Evolutionary conservation across 2,113 vertebrate genomes (phyloP), one percentile per base, ranked within the genome.

Genomic region (Uria aalge): DNA sequence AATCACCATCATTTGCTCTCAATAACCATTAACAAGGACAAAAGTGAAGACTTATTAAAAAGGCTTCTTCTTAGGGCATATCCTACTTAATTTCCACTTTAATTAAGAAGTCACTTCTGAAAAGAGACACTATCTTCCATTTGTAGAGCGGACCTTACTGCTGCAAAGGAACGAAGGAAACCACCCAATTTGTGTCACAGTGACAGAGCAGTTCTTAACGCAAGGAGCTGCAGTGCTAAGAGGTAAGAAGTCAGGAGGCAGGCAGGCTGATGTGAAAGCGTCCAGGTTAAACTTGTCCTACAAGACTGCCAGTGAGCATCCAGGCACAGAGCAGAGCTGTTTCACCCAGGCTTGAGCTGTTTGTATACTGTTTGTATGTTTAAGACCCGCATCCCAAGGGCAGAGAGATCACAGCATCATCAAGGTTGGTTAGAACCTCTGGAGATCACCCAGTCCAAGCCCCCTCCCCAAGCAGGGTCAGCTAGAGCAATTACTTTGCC

Each of bases 381-480:
- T 0, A 0, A 45, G 53, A 84, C 43, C 27, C 3, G 0, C 22
- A 21, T n/a, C 24, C 23, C 2, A 0, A 43, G 38, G 48, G 43
- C 34, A 59, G 60, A 21, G 26, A 43, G 27, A 48, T 40, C 41
- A 50, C 43, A 56, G 53, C 26, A 26, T 17, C 20, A 2, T 12
- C 2, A 1, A 34, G 13, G 43, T 15, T 34, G 21, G 12, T 14
- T 41, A 45, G 56, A 30, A 41, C 30, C 7, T 2, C 27, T 52
- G 34, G 55, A 63, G 34, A 74, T 36, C 24, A 36, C 2, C 6
- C 29, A 62, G 24, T 32, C 60, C 48, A 57, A 84, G 29, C 4
- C 8, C 29, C 18, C 18, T 27, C 68, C 68, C 81, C 12, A 9
- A 75, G 68, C 6, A 50, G 15, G 26, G 40, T 26, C 45, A 75